phyloP scores from a whole-genome alignment of 2,888 invertebrate genomes.

The Plebejus melissa region DNA sequence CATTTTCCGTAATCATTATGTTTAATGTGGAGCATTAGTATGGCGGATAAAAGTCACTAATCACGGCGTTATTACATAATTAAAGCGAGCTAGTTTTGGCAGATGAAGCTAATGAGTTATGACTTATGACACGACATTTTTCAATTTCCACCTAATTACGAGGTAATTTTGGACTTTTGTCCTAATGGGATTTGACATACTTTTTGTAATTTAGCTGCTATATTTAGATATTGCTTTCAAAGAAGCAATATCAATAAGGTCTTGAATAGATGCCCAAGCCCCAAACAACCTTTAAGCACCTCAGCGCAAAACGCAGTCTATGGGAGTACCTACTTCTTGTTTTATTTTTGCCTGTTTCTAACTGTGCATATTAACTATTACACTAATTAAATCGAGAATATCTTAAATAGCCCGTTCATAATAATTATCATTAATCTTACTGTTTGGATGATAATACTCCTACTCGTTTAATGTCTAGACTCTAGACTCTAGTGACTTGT shows the following conservation, averaged over 20 bases:
- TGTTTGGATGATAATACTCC: neutral
- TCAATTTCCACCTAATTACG: neutral
- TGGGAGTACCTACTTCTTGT: neutral
- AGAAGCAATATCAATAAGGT: neutral
- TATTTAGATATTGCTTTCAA: neutral
- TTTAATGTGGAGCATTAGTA: neutral
- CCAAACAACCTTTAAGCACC: neutral
- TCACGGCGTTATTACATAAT: neutral
- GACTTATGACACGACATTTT: neutral
- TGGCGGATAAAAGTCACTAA: conserved; percentile 3
- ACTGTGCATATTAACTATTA: neutral
- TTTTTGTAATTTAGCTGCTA: neutral
- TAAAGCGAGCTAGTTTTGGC: neutral
- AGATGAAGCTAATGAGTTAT: neutral
- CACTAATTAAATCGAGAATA: too few species aligned
- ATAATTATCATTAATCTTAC: neutral
- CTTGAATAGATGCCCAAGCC: neutral
- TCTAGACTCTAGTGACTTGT: neutral
- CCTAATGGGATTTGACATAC: neutral
- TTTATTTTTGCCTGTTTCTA: neutral
- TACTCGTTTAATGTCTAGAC: neutral
- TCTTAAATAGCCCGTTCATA: too few species aligned
- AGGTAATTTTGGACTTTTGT: neutral
- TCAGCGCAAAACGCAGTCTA: neutral
- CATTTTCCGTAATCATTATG: conserved; percentile 32